phyloP scores from a whole-genome alignment of 2,113 vertebrate genomes.

The Phaethon lepturus region DNA sequence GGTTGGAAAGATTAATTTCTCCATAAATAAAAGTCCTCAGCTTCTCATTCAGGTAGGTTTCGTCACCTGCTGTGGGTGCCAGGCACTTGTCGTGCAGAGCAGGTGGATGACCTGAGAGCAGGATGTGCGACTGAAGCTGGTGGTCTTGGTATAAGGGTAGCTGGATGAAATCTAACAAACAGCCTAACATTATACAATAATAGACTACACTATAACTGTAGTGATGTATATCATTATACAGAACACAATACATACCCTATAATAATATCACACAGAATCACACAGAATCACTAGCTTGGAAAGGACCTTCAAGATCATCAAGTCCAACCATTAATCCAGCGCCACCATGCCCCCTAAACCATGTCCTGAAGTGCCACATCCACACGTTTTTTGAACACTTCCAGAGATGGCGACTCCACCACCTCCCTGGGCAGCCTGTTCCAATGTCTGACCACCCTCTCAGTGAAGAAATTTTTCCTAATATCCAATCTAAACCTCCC shows the following conservation, averaged over 20 bases:
- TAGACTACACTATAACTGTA: not conserved
- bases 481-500: no score
- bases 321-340: no score
- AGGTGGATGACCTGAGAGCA: not conserved
- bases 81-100: not conserved
- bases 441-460: no score
- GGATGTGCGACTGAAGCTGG: not conserved
- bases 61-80: not conserved
- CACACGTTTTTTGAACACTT: no score
- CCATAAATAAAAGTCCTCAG: not conserved
- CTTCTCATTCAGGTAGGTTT: not conserved
- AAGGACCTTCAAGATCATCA: no score
- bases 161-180: not conserved
- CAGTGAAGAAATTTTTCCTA: no score
- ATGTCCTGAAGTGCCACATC: no score
- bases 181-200: not conserved
- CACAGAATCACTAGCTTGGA: no score
- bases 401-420: no score
- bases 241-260: not conserved
- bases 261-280: no score
- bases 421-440: no score
- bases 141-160: accelerated
- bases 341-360: no score
- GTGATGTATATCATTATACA: not conserved
- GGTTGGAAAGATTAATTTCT: not conserved